phyloP scores from a whole-genome alignment of 2,113 vertebrate species.

The Rallus limicola region DNA sequence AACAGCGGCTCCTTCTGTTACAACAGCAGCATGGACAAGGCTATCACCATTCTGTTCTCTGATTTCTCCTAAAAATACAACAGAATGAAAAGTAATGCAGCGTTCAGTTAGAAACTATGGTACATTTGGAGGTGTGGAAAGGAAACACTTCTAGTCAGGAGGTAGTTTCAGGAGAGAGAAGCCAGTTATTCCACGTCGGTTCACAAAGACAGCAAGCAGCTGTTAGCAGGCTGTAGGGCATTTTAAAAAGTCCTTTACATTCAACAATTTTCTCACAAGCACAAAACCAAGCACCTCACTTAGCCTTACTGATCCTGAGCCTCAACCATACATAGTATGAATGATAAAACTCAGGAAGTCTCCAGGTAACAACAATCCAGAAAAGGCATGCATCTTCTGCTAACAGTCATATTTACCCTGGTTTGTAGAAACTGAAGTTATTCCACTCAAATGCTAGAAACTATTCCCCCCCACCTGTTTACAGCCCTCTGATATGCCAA shows the following conservation, averaged over 20 bases:
- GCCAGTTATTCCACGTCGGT: background rate
- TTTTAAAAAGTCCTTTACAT: background rate
- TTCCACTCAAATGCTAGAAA: background rate
- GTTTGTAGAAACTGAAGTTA: background rate
- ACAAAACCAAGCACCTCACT: background rate
- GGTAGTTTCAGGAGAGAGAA: background rate
- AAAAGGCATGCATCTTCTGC: background rate
- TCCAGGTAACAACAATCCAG: background rate
- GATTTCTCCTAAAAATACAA: constrained; percentile 83
- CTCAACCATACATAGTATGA: background rate
- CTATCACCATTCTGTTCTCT: constrained; percentile 77
- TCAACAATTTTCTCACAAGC: background rate
- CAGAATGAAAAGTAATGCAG: background rate
- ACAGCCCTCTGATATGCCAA: background rate
- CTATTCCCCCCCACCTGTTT: background rate
- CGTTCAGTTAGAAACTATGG: background rate
- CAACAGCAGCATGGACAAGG: constrained; percentile 87
- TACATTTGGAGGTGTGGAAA: background rate
- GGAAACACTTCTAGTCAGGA: background rate
- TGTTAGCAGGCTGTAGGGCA: background rate
- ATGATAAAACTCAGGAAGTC: background rate
- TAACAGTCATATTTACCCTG: background rate
- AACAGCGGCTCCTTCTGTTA: constrained; percentile 81
- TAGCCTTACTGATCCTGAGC: background rate
- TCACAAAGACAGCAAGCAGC: background rate